phyloP scores from a whole-genome alignment of 2,888 invertebrate genomes.

The Agapostemon virescens region DNA sequence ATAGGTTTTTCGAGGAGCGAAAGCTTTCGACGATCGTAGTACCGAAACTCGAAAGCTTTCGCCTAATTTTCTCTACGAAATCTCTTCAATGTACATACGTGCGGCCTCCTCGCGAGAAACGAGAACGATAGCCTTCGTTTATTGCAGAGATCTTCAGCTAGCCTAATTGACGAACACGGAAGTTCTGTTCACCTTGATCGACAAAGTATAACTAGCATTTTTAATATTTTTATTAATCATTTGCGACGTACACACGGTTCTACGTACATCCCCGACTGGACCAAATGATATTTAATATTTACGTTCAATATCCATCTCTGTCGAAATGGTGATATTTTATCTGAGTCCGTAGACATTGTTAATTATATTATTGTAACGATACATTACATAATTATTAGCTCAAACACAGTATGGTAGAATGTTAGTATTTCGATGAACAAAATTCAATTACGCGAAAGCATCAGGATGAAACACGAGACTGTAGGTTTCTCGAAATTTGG shows the following conservation, averaged over 20 bases:
- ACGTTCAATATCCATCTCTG: no score
- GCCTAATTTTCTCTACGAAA: neutral
- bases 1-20: neutral
- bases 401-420: no score
- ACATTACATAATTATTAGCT: neutral
- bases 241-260: neutral
- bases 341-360: neutral
- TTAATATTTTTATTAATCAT: neutral
- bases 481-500: neutral
- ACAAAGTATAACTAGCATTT: neutral
- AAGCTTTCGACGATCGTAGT: neutral
- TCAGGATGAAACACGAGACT: no score
- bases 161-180: constrained; percentile 3
- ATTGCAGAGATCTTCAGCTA: constrained; percentile 20
- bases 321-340: neutral
- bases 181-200: constrained; percentile 6
- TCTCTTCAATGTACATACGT: neutral
- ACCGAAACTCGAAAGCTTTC: neutral
- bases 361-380: no score
- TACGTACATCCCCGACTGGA: neutral
- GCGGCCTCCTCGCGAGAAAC: constrained; percentile 4
- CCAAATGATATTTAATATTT: neutral
- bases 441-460: neutral
- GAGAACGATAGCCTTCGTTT: constrained; percentile 20
- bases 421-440: neutral